Conservation (phyloP, 2,113 vertebrate species). For the Dicrurus megarhynchus region DNA sequence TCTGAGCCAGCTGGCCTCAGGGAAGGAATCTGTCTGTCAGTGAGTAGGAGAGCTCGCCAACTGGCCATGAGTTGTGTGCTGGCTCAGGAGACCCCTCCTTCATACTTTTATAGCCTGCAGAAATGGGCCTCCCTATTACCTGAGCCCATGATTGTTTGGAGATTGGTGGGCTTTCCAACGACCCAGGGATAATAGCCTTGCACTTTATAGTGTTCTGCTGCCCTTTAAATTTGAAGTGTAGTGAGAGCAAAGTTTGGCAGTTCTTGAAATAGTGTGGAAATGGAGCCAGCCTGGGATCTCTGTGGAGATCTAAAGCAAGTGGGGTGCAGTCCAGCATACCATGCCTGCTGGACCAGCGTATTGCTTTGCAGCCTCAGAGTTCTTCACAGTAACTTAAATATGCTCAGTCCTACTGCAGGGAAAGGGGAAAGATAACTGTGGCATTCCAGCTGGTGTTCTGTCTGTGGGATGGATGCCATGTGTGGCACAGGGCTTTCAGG, state of each 20-base stretch:
- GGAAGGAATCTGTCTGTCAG: slow-evolving; percentile 40
- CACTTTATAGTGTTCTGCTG: slow-evolving; percentile 5
- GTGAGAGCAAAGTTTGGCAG: background rate
- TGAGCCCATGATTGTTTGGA: background rate
- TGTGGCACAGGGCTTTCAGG: background rate
- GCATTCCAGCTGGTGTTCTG: background rate
- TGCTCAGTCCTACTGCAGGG: background rate
- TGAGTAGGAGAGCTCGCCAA: background rate
- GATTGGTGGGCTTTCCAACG: background rate
- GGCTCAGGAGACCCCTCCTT: slow-evolving; percentile 31
- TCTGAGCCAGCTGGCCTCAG: slow-evolving; percentile 23
- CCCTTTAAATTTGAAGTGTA: slow-evolving; percentile 8
- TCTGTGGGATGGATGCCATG: background rate
- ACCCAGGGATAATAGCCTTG: slow-evolving; percentile 23
- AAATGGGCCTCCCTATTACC: slow-evolving; percentile 7
- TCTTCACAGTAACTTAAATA: background rate
- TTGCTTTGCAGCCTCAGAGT: background rate
- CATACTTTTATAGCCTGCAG: slow-evolving; percentile 5
- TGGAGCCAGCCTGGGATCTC: background rate
- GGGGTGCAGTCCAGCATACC: background rate
- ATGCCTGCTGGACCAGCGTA: background rate
- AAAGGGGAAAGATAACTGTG: background rate
- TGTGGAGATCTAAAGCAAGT: background rate
- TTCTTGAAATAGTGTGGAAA: background rate
- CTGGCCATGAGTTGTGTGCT: slow-evolving; percentile 45